Evolutionary conservation across 1,140 invertebrate genomes (phyloP).

Genomic region (Wasmannia auropunctata): DNA sequence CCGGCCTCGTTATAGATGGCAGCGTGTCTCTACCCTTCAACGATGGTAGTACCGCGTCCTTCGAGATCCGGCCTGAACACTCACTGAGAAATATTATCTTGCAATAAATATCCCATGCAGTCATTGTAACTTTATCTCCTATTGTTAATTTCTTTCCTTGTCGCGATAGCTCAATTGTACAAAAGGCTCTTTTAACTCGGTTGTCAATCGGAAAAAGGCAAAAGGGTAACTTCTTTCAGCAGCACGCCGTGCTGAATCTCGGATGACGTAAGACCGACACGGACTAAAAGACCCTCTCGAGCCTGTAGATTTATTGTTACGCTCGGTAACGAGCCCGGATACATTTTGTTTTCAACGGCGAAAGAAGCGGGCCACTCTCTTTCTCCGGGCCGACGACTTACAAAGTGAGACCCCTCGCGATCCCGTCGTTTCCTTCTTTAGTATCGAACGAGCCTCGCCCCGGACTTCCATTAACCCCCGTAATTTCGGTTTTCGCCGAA

Average conservation of each 20-base stretch:
- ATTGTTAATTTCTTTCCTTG: not conserved
- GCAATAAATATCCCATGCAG: not conserved
- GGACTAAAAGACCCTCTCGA: constrained; percentile 15
- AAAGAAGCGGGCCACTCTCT: constrained; percentile 14
- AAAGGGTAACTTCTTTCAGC: not conserved
- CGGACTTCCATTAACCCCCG: constrained; percentile 71
- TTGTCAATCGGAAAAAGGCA: not conserved
- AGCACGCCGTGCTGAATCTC: constrained; percentile 4
- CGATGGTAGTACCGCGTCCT: constrained; percentile 58
- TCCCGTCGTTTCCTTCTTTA: constrained; percentile 7
- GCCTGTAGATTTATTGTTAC: constrained; percentile 19
- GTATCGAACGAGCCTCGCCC: constrained; percentile 4
- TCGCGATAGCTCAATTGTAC: not conserved
- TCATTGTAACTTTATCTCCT: not conserved
- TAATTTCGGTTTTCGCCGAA: constrained; percentile 67
- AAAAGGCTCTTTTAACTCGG: not conserved
- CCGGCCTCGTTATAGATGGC: constrained; percentile 62
- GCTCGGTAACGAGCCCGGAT: not conserved
- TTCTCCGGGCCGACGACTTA: constrained; percentile 46
- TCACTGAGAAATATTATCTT: constrained; percentile 58
- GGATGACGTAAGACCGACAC: not conserved
- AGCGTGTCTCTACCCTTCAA: constrained; percentile 67
- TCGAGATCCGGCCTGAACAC: constrained; percentile 62
- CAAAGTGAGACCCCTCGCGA: not conserved
- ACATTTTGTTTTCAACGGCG: constrained; percentile 29